phyloP scores from a whole-genome alignment of 1,140 invertebrate genomes.

The Pseudomyrmex flavicornis region DNA sequence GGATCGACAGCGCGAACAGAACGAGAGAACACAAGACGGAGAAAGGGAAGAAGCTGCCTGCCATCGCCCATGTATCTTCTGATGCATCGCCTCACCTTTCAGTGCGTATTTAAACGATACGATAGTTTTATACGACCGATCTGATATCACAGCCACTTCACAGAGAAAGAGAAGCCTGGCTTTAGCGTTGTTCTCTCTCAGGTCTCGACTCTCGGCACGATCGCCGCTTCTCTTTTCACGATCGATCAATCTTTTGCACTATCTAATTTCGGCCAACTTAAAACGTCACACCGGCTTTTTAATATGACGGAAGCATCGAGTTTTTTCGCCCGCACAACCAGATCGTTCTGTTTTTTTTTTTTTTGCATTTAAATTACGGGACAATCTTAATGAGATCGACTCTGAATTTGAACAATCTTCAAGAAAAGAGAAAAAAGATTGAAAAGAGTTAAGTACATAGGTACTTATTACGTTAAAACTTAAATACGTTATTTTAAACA shows the following conservation, averaged over 20 bases:
- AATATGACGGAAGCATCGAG: constrained; percentile 49
- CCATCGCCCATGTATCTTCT: constrained; percentile 84
- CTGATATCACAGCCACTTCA: constrained; percentile 84
- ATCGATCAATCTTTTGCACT: constrained; percentile 9
- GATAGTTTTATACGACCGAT: constrained; percentile 86
- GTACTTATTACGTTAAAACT: no score
- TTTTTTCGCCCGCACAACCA: constrained; percentile 13
- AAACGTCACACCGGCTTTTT: constrained; percentile 45
- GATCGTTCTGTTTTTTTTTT: constrained; percentile 43
- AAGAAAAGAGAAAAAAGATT: background rate
- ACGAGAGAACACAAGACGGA: constrained; percentile 64
- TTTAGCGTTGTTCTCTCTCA: constrained; percentile 23
- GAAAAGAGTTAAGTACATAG: background rate
- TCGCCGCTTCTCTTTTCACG: background rate
- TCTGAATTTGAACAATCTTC: constrained; percentile 1
- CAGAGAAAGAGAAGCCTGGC: constrained; percentile 63
- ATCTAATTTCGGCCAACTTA: constrained; percentile 13
- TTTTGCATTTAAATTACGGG: background rate
- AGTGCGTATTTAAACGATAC: constrained; percentile 86
- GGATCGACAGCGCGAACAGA: constrained; percentile 83
- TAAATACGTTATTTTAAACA: no score
- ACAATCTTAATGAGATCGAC: background rate
- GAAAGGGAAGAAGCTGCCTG: constrained; percentile 78
- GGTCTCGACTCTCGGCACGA: constrained; percentile 61
- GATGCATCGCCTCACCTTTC: constrained; percentile 86